Base-by-base conservation (phyloP, 2,113 vertebrate genomes). In the Pedetes capensis region DNA sequence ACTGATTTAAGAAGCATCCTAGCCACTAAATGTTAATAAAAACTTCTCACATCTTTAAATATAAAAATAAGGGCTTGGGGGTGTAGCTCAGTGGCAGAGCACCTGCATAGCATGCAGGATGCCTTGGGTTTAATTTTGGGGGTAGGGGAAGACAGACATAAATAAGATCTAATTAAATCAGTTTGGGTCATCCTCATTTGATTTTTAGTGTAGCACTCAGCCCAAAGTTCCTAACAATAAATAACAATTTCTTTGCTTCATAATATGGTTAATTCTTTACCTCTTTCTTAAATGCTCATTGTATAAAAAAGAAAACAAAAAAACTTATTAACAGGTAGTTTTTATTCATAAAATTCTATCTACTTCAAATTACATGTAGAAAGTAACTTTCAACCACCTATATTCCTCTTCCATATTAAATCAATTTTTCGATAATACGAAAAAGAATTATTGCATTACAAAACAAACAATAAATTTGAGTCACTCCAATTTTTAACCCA, bases 331-430 rank as follows among this genome's bases (percentile, higher is more conserved):
- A 87, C 9, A 84, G 71, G 37, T 91, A 63, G 49, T 83, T 68
- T 78, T 96, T 83, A 94, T 44, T 91, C 64, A n/a, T n/a, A n/a
- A 93, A 95, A 76, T 71, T 86, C 16, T 22, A 10, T 69, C 49
- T 69, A 84, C n/a, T 61, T 90, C 37, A 89, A 87, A 92, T 89
- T 84, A 85, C 87, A 7, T 63, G 17, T 32, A 69, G 75, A 95
- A 80, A 95, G 66, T 27, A 92, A 83, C 57, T 93, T 78, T 96
- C 68, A 93, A 69, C 23, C 49, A 82, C n/a, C 89, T 80, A 95
- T 75, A 91, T 1, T 86, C 51, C 5, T 91, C 29, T 74, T 93
- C 25, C 47, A 69, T 37, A 59, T 55, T 84, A 89, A 92, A 59
- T 47, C 64, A 63, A 89, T 57, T 66, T 88, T 88, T 82, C 91